These are phyloP conservation scores for Adineta ricciae DNA, from an alignment of 2,888 invertebrate genomes.

Conservation along the genomic window DNA sequence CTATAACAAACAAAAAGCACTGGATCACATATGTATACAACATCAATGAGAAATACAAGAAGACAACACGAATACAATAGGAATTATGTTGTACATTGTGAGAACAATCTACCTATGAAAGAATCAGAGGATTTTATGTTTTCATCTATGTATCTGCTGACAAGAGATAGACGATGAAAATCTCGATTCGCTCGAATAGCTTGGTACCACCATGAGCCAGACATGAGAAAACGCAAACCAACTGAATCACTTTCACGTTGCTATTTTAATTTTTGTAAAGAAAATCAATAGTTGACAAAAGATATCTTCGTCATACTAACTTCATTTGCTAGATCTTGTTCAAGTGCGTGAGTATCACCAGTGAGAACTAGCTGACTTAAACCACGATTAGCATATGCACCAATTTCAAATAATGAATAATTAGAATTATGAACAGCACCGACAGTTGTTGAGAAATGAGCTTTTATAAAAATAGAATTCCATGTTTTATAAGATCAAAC, in stretches of 20 bases:
- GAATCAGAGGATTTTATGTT: background rate
- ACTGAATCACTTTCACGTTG: background rate
- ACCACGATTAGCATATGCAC: conserved; percentile 73
- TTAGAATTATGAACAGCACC: conserved; percentile 57
- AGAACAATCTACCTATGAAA: background rate
- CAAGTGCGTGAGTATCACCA: conserved; percentile 75
- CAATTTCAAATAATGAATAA: conserved; percentile 68
- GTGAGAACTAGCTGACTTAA: conserved; percentile 85
- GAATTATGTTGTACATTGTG: background rate
- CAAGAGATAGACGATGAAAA: background rate
- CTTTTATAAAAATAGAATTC: background rate
- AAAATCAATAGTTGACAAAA: background rate
- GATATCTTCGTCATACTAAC: conserved; percentile 50
- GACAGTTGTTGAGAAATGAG: conserved; percentile 86
- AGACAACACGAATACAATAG: background rate
- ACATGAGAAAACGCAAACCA: background rate
- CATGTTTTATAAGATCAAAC: conserved; percentile 38
- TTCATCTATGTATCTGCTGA: background rate
- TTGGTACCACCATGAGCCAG: background rate
- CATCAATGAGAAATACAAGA: background rate
- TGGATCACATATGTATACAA: background rate
- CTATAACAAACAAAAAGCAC: conserved; percentile 20
- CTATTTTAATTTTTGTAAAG: background rate
- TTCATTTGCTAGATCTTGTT: conserved; percentile 74
- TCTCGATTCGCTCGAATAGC: background rate